A percentile compares a stretch with the other conserved stretches of the same genome.
These are phyloP conservation scores for Laothoe populi DNA, from an alignment of 2,888 invertebrate species.

Conservation along the genomic window DNA sequence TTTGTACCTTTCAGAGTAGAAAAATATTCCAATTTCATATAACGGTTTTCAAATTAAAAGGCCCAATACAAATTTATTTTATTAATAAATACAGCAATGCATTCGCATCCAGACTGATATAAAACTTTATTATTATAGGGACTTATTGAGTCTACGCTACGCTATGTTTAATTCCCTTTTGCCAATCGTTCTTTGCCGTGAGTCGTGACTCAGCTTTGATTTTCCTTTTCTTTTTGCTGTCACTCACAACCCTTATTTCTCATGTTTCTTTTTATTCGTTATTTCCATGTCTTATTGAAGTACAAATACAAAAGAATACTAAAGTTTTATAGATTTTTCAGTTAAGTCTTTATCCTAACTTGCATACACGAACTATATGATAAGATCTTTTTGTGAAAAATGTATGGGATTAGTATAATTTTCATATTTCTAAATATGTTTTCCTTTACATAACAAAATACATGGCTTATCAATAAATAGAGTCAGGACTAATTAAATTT, in stretches of 20 bases:
- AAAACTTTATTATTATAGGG: conserved; percentile 12
- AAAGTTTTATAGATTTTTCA: not conserved
- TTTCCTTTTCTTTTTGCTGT: conserved; percentile 41
- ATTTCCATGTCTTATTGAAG: not conserved
- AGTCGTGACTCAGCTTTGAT: conserved; percentile 41
- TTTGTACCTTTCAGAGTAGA: too few relatives aligned
- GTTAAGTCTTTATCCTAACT: not conserved
- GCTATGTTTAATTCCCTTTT: conserved; percentile 28
- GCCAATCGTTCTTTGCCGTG: conserved; percentile 43
- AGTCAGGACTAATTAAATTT: too few relatives aligned
- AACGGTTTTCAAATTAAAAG: not conserved
- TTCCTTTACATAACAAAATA: too few relatives aligned
- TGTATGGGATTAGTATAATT: too few relatives aligned
- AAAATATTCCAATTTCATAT: not conserved
- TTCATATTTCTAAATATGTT: too few relatives aligned
- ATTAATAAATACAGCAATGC: not conserved
- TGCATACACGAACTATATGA: not conserved
- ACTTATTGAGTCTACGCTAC: conserved; percentile 15
- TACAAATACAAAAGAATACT: not conserved
- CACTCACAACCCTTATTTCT: conserved; percentile 50
- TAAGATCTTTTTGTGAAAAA: not conserved
- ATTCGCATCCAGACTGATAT: conserved; percentile 1
- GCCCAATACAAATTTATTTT: not conserved
- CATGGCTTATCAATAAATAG: too few relatives aligned
- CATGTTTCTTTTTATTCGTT: conserved; percentile 32